phyloP scores from a whole-genome alignment of 2,888 invertebrate species.

The Pherbina coryleti region DNA sequence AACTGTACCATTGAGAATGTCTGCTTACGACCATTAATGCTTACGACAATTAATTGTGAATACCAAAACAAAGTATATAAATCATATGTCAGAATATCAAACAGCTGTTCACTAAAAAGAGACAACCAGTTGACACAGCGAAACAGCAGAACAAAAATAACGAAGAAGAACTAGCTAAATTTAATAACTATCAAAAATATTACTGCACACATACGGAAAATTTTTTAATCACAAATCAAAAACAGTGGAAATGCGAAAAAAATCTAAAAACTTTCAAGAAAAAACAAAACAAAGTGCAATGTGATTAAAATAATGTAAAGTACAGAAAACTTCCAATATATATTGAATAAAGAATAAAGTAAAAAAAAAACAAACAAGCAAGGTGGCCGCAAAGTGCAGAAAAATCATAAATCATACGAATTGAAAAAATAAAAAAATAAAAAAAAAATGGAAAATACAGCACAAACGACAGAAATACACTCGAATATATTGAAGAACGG shows the following conservation, averaged over 20 bases:
- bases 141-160: not conserved
- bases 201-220: constrained; percentile 19
- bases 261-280: not conserved
- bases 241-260: not conserved
- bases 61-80: not conserved
- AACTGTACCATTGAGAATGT: not conserved
- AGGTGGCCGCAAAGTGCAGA: not conserved
- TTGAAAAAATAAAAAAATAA: not conserved
- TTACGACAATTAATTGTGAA: no score
- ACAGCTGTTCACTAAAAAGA: constrained; percentile 14
- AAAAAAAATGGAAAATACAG: constrained; percentile 34
- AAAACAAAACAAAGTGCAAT: not conserved
- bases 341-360: not conserved
- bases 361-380: not conserved
- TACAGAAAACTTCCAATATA: not conserved
- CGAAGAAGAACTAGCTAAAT: not conserved
- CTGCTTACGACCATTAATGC: not conserved
- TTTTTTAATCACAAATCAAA: not conserved
- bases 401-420: not conserved
- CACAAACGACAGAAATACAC: constrained; percentile 26
- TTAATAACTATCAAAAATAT: not conserved
- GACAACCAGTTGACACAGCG: not conserved
- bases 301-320: not conserved
- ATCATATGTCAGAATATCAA: not conserved
- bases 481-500: constrained; percentile 31